A percentile compares a stretch with the other conserved stretches of the same genome.
Evolutionary conservation across 1,140 invertebrate species (phyloP).

Genomic region (Berghia stephanieae): DNA sequence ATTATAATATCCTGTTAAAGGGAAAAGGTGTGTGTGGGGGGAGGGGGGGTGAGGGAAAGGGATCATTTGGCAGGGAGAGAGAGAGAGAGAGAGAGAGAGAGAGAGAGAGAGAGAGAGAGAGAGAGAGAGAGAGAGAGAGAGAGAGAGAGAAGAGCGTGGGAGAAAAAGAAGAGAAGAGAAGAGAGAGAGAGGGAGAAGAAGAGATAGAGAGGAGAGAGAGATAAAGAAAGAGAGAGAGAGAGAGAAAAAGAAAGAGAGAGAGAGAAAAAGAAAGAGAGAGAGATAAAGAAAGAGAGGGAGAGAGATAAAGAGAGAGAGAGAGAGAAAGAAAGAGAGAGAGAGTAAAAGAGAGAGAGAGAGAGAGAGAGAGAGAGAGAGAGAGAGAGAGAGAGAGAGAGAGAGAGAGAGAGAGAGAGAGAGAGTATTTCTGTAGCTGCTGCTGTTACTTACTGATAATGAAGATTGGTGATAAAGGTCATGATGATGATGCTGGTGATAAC

Average conservation of each 20-base stretch:
- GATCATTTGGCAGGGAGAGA: background rate
- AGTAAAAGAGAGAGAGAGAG: slow-evolving; percentile 8
- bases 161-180: background rate
- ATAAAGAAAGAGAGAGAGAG: too few species aligned
- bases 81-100: background rate
- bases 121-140: too few species aligned
- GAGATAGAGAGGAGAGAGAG: too few species aligned
- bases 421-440: background rate
- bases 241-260: slow-evolving; percentile 10
- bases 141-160: too few species aligned
- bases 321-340: too few species aligned
- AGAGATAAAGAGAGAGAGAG: too few species aligned
- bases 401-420: background rate
- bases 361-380: background rate
- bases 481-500: too few species aligned
- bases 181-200: background rate
- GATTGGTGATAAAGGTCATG: too few species aligned
- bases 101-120: background rate
- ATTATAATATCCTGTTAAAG: too few species aligned
- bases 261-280: too few species aligned
- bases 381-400: slow-evolving; percentile 3
- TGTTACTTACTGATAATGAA: too few species aligned
- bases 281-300: too few species aligned
- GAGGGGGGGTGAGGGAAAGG: slow-evolving; percentile 2
- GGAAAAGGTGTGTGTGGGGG: background rate